These are phyloP conservation scores for Tragelaphus imberbis DNA, from an alignment of 2,113 vertebrate genomes.

Conservation along the genomic window DNA sequence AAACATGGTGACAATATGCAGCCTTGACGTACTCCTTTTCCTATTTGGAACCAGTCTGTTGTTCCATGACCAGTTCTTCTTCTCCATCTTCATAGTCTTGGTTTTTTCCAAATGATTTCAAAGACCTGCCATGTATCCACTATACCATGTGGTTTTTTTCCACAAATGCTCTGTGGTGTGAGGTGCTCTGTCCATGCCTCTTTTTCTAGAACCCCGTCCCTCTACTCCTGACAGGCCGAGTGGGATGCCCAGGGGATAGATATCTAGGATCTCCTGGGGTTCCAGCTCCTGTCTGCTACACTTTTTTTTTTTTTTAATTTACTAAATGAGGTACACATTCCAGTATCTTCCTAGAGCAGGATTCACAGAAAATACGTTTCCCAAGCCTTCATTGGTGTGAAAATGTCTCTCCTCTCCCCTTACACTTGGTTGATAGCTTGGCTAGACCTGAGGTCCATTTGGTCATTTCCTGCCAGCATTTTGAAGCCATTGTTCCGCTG, in stretches of 20 bases:
- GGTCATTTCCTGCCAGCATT: not conserved
- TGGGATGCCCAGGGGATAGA: not conserved
- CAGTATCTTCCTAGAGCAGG: not conserved
- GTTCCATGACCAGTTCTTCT: too few species aligned
- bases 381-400: not conserved
- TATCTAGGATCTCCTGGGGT: not conserved
- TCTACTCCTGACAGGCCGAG: not conserved
- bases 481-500: rapidly evolving
- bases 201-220: not conserved
- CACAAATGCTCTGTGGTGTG: not conserved
- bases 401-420: not conserved
- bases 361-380: not conserved
- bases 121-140: not conserved
- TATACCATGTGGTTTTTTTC: not conserved
- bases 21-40: too few species aligned
- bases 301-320: not conserved
- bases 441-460: not conserved
- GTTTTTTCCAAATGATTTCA: not conserved
- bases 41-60: too few species aligned
- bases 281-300: not conserved
- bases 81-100: too few species aligned
- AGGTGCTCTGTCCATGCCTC: not conserved
- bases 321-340: not conserved
- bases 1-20: too few species aligned
- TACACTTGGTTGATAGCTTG: not conserved